Percentiles rank a stretch among this genome's conserved stretches.
Evolutionary conservation across 2,113 vertebrate genomes (phyloP).

Genomic region (Ciconia maguari): DNA sequence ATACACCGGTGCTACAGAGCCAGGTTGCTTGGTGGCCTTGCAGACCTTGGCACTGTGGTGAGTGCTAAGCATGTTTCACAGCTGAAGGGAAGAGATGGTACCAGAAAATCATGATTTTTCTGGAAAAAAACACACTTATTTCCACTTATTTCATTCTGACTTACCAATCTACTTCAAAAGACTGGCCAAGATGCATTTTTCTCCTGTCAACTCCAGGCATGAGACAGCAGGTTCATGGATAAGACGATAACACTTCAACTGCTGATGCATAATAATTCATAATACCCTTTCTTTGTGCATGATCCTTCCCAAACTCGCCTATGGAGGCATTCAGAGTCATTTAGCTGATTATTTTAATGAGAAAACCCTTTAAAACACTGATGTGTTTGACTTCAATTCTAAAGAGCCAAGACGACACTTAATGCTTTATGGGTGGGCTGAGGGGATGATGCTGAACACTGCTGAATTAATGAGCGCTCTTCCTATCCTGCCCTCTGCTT

Average conservation of each 20-base stretch:
- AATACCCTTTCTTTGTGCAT: not conserved
- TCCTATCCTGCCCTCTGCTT: not conserved
- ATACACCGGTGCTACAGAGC: not conserved
- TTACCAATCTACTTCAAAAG: not conserved
- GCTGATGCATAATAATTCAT: not conserved
- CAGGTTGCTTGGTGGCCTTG: not conserved
- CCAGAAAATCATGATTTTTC: not conserved
- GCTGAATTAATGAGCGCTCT: not conserved
- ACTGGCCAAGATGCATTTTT: not conserved
- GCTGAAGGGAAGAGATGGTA: not conserved
- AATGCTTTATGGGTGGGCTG: not conserved
- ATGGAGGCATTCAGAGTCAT: not conserved
- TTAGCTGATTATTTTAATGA: not conserved
- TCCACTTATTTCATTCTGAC: not conserved
- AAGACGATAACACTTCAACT: not conserved
- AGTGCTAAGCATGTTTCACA: not conserved
- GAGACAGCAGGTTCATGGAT: not conserved
- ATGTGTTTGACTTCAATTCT: not conserved
- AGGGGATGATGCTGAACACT: not conserved
- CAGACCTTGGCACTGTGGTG: not conserved
- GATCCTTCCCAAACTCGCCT: not conserved
- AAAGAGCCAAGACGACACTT: not conserved
- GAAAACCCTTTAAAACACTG: not conserved
- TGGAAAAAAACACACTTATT: not conserved
- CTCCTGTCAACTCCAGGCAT: not conserved